Percentiles rank a stretch among this genome's conserved stretches.
Evolutionary conservation across 2,888 invertebrate genomes (phyloP).

Genomic region (Drosophila neotestacea): DNA sequence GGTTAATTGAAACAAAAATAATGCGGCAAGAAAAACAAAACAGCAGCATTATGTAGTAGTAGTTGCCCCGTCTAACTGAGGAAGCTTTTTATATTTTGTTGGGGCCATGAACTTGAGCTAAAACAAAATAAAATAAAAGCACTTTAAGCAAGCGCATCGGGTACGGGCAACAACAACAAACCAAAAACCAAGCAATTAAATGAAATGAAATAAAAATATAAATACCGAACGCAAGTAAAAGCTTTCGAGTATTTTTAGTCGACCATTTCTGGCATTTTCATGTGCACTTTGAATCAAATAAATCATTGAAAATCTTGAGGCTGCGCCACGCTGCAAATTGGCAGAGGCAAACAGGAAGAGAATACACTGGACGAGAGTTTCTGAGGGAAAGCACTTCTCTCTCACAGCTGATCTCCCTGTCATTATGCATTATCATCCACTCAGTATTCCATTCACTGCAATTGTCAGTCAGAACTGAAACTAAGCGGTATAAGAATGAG

Average conservation of each 20-base stretch:
- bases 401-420: slow-evolving; percentile 7
- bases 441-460: background rate
- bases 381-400: background rate
- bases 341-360: slow-evolving; percentile 3
- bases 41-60: slow-evolving; percentile 28
- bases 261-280: slow-evolving; percentile 55
- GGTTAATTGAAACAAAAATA: slow-evolving; percentile 65
- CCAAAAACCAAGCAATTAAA: slow-evolving; percentile 62
- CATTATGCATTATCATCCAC: slow-evolving; percentile 6
- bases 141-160: slow-evolving; percentile 63
- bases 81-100: slow-evolving; percentile 55
- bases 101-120: slow-evolving; percentile 75
- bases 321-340: slow-evolving; percentile 2
- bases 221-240: slow-evolving; percentile 45
- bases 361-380: background rate
- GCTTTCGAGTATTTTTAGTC: slow-evolving; percentile 64
- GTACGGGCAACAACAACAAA: slow-evolving; percentile 22
- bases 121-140: slow-evolving; percentile 64
- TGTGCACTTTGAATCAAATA: slow-evolving; percentile 58
- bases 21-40: slow-evolving; percentile 24
- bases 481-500: slow-evolving; percentile 14
- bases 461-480: background rate
- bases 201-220: slow-evolving; percentile 57
- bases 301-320: slow-evolving; percentile 62
- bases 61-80: slow-evolving; percentile 47